A percentile compares a stretch with the other conserved stretches of the same genome.
These are phyloP conservation scores for Pteronotus mesoamericanus DNA, from an alignment of 2,797 vertebrate species.

Conservation along the genomic window DNA sequence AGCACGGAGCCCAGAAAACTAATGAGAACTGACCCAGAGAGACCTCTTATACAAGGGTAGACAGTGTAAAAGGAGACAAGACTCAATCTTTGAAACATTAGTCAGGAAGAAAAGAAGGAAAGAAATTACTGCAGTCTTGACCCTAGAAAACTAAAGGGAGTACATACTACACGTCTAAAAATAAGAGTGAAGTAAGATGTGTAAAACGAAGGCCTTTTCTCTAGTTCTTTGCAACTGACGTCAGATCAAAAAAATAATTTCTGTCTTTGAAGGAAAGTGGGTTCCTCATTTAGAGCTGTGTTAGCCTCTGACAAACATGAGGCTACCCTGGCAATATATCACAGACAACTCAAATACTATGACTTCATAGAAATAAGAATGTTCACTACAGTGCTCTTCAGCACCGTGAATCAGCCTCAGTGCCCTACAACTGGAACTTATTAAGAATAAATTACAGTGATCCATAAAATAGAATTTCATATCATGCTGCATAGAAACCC, in stretches of 20 bases:
- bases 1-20: neutral
- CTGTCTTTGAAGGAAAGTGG: neutral
- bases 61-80: neutral
- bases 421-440: neutral
- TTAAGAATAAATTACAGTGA: neutral
- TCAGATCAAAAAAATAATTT: neutral
- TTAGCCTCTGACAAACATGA: neutral
- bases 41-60: neutral
- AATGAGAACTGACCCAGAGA: neutral
- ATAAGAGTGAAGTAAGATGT: neutral
- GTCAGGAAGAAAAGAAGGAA: neutral
- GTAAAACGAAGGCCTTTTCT: neutral
- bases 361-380: neutral
- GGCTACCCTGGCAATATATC: neutral
- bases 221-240: neutral
- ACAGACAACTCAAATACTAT: neutral
- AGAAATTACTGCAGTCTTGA: neutral
- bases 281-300: neutral
- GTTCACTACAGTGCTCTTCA: neutral
- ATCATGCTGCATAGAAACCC: neutral
- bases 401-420: neutral
- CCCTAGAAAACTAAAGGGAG: neutral
- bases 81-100: neutral
- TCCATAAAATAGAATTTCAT: neutral
- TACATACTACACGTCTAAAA: neutral